Base-by-base conservation (phyloP, 1,140 invertebrate genomes). In the Meteorus sp. region DNA sequence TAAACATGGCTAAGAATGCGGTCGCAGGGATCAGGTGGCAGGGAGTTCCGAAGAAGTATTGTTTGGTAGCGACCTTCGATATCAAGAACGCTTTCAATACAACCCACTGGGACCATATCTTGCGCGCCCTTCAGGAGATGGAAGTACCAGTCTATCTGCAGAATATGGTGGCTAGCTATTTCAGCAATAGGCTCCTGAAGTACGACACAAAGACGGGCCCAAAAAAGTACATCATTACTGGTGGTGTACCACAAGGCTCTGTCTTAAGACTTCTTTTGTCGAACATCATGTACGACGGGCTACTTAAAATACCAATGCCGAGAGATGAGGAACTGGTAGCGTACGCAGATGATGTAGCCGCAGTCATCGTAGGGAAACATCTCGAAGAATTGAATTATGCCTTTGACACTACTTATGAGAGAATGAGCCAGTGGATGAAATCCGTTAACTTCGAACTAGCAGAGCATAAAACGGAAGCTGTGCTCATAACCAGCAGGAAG, bases 401-500 rank as follows among this genome's bases (percentile, higher is more conserved):
- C 0, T 57, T 57, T 23, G 19, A 35, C n/a, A 35, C 15, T 9
- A 57, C 33, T 4, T 47, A 47, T 41, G 8, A 13, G n/a, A 0
- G 15, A 9, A 31, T 59, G 0, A 51, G 19, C 8, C 25, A 2
- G 11, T 59, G 47, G 47, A 51, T 59, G 56, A 22, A 43, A 1
- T 15, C 17, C 2, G 35, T 52, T 0, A 43, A 44, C 22, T 17
- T 58, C 8, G 2, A 51, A n/a, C 27, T 59, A 9, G 48, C 57
- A 1, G 6, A 59, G n/a, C 41, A 56, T 0, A 56, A 56, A 17
- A 56, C 41, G 0, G 54, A 56, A 22, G 54, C 54, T 11, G 48
- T 59, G 23, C 56, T 57, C 9, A 52, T 59, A 8, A 59, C 45
- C n/a, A 59, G 56, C 37, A 25, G 37, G n/a, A 59, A 59, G 9